Conservation (phyloP, 2,113 vertebrate species). For the Otolemur garnettii region DNA sequence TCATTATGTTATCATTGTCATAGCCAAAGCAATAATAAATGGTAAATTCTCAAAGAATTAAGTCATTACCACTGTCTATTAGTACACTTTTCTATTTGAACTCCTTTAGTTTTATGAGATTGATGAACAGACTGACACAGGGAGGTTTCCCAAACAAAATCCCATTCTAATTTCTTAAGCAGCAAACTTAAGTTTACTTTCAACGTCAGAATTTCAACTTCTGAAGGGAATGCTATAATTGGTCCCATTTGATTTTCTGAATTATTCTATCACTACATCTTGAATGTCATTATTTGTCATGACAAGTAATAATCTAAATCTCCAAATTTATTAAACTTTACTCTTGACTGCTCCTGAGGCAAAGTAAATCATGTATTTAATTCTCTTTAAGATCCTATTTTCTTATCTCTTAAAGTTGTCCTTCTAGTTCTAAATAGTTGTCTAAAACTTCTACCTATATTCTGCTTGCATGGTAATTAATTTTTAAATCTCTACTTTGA, state of each 20-base stretch:
- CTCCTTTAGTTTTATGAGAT: background rate
- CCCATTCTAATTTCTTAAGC: background rate
- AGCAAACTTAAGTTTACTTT: constrained; percentile 17
- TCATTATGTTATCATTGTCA: background rate
- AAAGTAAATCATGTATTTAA: background rate
- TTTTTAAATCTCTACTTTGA: background rate
- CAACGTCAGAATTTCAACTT: background rate
- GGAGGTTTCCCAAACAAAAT: background rate
- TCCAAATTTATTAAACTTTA: background rate
- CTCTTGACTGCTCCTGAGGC: background rate
- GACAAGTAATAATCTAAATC: background rate
- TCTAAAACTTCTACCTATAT: background rate
- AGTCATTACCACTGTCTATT: background rate
- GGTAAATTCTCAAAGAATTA: background rate
- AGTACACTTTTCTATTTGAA: background rate
- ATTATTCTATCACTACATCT: background rate
- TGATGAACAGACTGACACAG: background rate
- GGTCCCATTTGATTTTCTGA: background rate
- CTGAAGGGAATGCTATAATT: background rate
- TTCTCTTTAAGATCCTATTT: background rate
- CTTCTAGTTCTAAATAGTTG: background rate
- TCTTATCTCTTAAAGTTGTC: background rate
- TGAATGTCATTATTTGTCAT: background rate
- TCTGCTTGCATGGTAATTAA: background rate
- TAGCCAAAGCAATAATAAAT: background rate